These are phyloP conservation scores for Rhizomys pruinosus DNA, from an alignment of 2,113 vertebrate genomes.

Conservation along the genomic window DNA sequence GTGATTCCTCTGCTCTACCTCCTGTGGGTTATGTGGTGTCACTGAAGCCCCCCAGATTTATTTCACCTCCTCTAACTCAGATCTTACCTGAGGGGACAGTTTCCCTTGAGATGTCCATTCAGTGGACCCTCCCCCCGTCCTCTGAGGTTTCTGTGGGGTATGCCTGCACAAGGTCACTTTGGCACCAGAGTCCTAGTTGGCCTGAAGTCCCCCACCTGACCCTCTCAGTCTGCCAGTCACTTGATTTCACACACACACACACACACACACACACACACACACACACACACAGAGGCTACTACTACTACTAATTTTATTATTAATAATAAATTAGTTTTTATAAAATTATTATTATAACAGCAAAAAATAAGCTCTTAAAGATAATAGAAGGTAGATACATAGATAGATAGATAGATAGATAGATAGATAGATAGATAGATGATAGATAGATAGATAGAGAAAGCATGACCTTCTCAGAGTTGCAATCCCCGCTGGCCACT, in stretches of 20 bases:
- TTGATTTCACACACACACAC: too few species aligned
- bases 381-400: too few species aligned
- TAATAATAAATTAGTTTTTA: too few species aligned
- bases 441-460: too few species aligned
- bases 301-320: too few species aligned
- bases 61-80: background rate
- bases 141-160: background rate
- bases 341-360: background rate
- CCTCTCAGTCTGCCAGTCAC: background rate
- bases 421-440: too few species aligned
- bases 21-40: too few species aligned
- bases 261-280: too few species aligned
- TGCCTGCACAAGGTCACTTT: background rate
- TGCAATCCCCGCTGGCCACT: too few species aligned
- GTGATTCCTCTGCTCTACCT: rapidly evolving
- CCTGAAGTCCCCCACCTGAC: background rate
- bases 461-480: background rate
- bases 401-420: too few species aligned
- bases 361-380: background rate
- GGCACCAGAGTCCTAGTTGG: background rate
- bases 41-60: background rate
- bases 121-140: rapidly evolving
- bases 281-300: background rate
- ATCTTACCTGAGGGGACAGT: background rate
- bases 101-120: background rate